Base-by-base conservation (phyloP, 64 coral and sea anemone genomes). In the Montipora capricornis region DNA sequence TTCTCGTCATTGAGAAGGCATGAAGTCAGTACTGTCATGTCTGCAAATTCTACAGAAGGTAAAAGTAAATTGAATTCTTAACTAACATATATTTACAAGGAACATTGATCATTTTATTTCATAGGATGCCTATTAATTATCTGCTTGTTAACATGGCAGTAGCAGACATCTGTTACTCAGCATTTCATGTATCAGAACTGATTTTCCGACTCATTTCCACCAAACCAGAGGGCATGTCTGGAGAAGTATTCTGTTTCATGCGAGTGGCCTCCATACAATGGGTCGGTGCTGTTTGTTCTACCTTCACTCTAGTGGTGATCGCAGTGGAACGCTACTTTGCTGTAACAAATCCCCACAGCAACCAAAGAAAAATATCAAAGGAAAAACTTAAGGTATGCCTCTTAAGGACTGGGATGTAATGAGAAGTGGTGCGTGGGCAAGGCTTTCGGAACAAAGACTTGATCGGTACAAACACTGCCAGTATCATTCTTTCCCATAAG, bases 111-210 rank as follows among this genome's bases (percentile, higher is more conserved):
- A 5, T 19, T 44, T 46, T 2, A 45, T 75, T 45, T 45, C 26
- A 19, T 12, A 85, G 82, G 64, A 49, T 12, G 50, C 44, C 82
- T 14, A 85, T 85, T 4, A 71, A 85, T 66, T 85, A 49, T 51
- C 64, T 85, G 2, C 82, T 85, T 20, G 45, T 71, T 11, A 85
- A 85, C 15, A 11, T 85, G 59, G 82, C 82, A 17, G 64, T 71
- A 8, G 61, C 64, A 3, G 82, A 85, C 10, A 49, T 85, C 16
- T n/a, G 20, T 8, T 67, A 70, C 16, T 29, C 82, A 10, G n/a
- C 2, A 1, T 85, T 85, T 12, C 16, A 49, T 20, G 6, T 68
- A 49, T 64, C 64, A 22, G 15, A 19, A 5, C 6, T 47, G 17
- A 29, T 85, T 49, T 47, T 85, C 8, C 68, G 5, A 64, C 46